Percentiles rank a stretch among this genome's conserved stretches.
Evolutionary conservation across 2,797 vertebrate species (phyloP).

Genomic region (Lagodon rhomboides): DNA sequence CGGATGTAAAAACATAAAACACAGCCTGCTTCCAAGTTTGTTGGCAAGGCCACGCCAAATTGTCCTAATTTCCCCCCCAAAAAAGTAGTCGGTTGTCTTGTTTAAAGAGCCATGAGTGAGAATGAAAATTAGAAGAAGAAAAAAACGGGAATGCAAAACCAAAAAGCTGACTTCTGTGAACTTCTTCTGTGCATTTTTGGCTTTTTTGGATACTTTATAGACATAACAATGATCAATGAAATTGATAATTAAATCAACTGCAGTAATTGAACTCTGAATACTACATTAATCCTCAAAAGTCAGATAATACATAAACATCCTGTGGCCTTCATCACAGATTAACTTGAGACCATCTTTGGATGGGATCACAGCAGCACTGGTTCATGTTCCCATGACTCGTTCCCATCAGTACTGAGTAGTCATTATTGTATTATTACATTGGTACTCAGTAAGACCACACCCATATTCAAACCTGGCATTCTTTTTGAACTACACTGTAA

Average conservation of each 20-base stretch:
- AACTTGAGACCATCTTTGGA: too few relatives aligned
- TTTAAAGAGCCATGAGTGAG: background rate
- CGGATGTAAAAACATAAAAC: slow-evolving; percentile 60
- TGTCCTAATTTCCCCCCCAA: slow-evolving; percentile 32
- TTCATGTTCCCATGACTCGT: too few relatives aligned
- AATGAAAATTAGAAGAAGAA: background rate
- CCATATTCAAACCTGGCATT: too few relatives aligned
- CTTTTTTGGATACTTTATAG: too few relatives aligned
- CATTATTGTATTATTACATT: too few relatives aligned
- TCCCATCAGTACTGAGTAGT: too few relatives aligned
- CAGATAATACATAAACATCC: background rate
- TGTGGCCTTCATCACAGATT: background rate
- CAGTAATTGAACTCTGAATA: background rate
- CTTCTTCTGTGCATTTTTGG: too few relatives aligned
- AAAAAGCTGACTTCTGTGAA: slow-evolving; percentile 15
- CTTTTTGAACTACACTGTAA: too few relatives aligned
- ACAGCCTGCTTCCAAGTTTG: slow-evolving; percentile 66
- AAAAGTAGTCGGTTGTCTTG: slow-evolving; percentile 34
- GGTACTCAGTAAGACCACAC: too few relatives aligned
- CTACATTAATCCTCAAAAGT: background rate
- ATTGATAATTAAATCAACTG: background rate
- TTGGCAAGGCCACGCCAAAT: slow-evolving; percentile 60
- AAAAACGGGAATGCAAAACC: background rate
- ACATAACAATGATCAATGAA: background rate
- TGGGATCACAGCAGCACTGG: too few relatives aligned